These are phyloP conservation scores for Alca torda DNA, from an alignment of 2,797 vertebrate genomes.

Conservation along the genomic window DNA sequence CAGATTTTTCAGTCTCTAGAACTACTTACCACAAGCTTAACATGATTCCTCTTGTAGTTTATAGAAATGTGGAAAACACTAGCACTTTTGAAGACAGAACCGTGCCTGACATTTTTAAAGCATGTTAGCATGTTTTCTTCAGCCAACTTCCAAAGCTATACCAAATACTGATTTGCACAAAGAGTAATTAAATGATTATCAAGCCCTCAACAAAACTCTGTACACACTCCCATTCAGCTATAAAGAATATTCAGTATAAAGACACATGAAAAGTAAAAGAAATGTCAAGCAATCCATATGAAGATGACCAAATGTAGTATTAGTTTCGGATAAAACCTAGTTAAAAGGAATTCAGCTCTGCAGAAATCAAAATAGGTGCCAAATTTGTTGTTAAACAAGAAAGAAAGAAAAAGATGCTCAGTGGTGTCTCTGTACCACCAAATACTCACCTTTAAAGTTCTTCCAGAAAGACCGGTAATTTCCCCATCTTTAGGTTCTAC, in stretches of 20 bases:
- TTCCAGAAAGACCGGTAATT: slow-evolving; percentile 88
- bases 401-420: background rate
- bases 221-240: background rate
- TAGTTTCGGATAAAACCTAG: background rate
- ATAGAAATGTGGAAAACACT: background rate
- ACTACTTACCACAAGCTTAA: background rate
- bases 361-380: background rate
- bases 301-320: background rate
- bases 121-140: background rate
- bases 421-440: background rate
- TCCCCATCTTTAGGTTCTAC: slow-evolving; percentile 89
- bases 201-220: background rate
- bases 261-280: background rate
- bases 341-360: background rate
- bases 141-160: background rate
- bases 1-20: background rate
- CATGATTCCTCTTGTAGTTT: background rate
- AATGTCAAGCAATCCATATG: background rate
- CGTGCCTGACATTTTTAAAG: background rate
- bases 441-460: slow-evolving; percentile 85
- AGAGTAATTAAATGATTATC: background rate
- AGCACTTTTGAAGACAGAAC: background rate
- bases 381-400: background rate
- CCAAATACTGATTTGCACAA: background rate
- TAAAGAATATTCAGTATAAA: background rate